Evolutionary conservation across 1,140 invertebrate genomes (phyloP), one percentile per base, ranked within the genome.

Genomic region (Oncopodura yosiiana): DNA sequence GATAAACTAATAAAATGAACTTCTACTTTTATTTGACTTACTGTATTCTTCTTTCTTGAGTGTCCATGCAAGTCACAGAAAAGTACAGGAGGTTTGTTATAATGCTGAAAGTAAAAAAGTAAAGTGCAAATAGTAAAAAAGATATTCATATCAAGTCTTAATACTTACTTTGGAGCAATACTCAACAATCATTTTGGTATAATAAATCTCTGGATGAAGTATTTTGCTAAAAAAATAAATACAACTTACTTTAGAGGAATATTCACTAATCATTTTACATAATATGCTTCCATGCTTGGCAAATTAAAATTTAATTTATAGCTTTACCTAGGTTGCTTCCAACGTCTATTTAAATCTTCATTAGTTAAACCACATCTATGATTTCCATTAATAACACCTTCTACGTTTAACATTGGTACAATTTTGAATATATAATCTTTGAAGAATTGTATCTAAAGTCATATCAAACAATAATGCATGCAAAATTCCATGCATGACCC

Each of bases 41-140:
- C n/a, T n/a, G 88, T 83, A 67, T 92, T 93, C 73, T 89, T 87
- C 67, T 82, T 78, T 30, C 86, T 74, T 19, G 88, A 92, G 69
- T 93, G 89, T 2, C 88, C 89, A 71, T 93, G 89, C 65, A 86
- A 86, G 73, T 93, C 88, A 69, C 86, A 86, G 69, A 81, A 90
- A n/a, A 88, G 77, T 65, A 80, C 73, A 3, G 81, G 81, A 5
- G 74, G 71, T 44, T 74, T 77, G 61, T 76, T 74, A n/a, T n/a
- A n/a, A n/a, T n/a, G n/a, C n/a, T n/a, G n/a, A n/a, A n/a, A n/a
- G n/a, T n/a, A n/a, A n/a, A n/a, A n/a, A n/a, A n/a, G n/a, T n/a
- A n/a, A n/a, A n/a, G n/a, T n/a, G n/a, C n/a, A n/a, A n/a, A n/a
- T n/a, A n/a, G n/a, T n/a, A n/a, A n/a, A n/a, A n/a, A n/a, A n/a